Evolutionary conservation across 1,140 invertebrate genomes (phyloP), one percentile per base, ranked within the genome.

Genomic region (Nautilus pompilius): DNA sequence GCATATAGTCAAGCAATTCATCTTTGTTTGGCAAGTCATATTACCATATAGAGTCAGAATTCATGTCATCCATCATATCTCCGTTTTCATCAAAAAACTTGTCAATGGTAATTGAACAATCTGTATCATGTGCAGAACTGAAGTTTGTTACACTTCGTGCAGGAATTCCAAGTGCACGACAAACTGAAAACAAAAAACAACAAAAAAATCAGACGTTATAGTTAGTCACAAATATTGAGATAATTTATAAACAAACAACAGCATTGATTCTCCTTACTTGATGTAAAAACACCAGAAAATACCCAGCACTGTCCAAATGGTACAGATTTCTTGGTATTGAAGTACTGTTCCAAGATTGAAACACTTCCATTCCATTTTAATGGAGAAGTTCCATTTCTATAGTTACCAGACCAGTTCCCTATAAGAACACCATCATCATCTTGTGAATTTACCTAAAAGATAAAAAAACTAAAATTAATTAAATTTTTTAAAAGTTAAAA

Each of bases 301-400:
- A 96, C 92, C 93, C 93, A 96, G 74, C 93, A 96, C 70, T 96
- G 94, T 0, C 91, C 93, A 74, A 91, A 96, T 80, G 93, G 94
- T 0, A 96, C 93, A 17, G 64, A 32, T 5, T 56, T 5, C 60
- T 63, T 62, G 1, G 56, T 63, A 5, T 36, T 36, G 57, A 15
- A 24, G 60, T 45, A 69, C 28, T 67, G 15, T 33, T 56, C 28
- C 20, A 69, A 32, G 33, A 69, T 69, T 2, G 51, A 30, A 1
- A 30, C 63, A 32, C 63, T 65, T 17, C 63, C 57, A 15, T 17
- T 48, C 66, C 59, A 60, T 36, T n/a, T n/a, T n/a, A n/a, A n/a
- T 0, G 94, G 94, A 8, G 91, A 85, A 1, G 87, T 90, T 2
- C 93, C 93, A 6, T 90, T 92, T 1, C 84, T 86, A 80, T 92